Evolutionary conservation across 35 echinoderm and acorn worm genomes (phyloP).

Genomic region (Acanthaster planci): DNA sequence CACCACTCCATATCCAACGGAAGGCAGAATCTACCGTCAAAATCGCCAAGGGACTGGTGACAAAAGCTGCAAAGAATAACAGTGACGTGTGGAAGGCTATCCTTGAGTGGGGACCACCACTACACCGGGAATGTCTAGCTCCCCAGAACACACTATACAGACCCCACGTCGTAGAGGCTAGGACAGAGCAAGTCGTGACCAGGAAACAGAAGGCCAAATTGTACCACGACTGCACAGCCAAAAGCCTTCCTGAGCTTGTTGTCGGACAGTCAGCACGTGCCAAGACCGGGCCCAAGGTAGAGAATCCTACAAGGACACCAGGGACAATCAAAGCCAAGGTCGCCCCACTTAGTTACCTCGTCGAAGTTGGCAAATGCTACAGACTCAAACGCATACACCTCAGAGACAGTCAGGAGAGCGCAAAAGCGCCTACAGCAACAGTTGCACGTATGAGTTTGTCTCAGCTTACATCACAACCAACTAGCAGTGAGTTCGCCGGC

Average conservation of each 20-base stretch:
- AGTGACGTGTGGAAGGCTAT: conserved; percentile 6
- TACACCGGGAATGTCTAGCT: neutral
- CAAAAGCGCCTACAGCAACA: conserved; percentile 40
- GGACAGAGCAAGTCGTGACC: neutral
- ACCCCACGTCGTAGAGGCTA: neutral
- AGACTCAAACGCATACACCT: conserved; percentile 36
- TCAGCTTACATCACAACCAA: conserved; percentile 42
- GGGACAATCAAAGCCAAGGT: too few relatives aligned
- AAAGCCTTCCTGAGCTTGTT: neutral
- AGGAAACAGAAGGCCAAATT: neutral
- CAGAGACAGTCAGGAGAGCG: conserved; percentile 43
- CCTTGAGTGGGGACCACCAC: conserved; percentile 24
- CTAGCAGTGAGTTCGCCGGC: too few relatives aligned
- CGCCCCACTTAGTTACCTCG: too few relatives aligned
- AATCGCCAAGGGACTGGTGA: conserved; percentile 69
- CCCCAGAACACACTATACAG: neutral
- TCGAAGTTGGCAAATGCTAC: conserved; percentile 69
- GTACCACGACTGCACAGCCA: neutral
- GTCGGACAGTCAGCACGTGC: neutral
- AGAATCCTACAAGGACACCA: neutral
- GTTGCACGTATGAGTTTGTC: conserved; percentile 43
- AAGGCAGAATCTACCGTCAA: conserved; percentile 32
- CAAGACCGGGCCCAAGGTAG: neutral
- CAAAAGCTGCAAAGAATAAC: conserved; percentile 59
- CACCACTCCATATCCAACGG: conserved; percentile 38